A percentile compares a stretch with the other conserved stretches of the same genome.
phyloP scores from a whole-genome alignment of 2,113 vertebrate genomes.

The Meriones unguiculatus region DNA sequence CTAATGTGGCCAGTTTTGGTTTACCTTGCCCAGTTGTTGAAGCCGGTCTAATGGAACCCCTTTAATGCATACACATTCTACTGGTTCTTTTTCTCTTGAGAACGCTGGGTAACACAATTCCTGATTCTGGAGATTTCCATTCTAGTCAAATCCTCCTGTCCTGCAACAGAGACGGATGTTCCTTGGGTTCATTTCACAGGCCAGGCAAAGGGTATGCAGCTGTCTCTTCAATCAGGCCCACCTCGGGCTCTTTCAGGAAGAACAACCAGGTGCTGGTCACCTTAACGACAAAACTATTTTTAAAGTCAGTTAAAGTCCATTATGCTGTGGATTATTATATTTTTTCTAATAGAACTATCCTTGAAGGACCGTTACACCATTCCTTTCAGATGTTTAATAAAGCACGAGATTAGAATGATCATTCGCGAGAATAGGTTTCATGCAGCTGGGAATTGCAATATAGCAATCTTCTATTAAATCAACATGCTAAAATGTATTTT shows the following conservation, averaged over 20 bases:
- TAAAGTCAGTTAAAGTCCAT: slow-evolving; percentile 80
- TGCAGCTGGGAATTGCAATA: slow-evolving; percentile 76
- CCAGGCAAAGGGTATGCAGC: slow-evolving; percentile 42
- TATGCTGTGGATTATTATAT: slow-evolving; percentile 75
- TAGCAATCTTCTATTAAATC: slow-evolving; percentile 78
- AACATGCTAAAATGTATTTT: slow-evolving; percentile 77
- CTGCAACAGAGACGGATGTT: neutral
- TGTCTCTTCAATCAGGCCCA: slow-evolving; percentile 71
- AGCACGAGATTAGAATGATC: slow-evolving; percentile 82
- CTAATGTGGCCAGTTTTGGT: no score
- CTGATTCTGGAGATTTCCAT: slow-evolving; percentile 42
- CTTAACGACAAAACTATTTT: slow-evolving; percentile 81
- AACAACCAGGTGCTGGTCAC: slow-evolving; percentile 72
- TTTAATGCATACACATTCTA: neutral
- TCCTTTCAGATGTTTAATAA: slow-evolving; percentile 84
- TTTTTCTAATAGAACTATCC: slow-evolving; percentile 80
- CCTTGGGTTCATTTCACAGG: slow-evolving; percentile 49
- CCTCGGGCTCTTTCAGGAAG: slow-evolving; percentile 51
- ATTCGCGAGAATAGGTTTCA: slow-evolving; percentile 78
- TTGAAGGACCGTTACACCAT: slow-evolving; percentile 81
- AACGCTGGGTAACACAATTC: neutral
- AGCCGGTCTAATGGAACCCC: no score
- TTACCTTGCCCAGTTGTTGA: no score
- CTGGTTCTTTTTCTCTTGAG: neutral
- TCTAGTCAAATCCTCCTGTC: slow-evolving; percentile 39